Evolutionary conservation across 2,113 vertebrate genomes (phyloP).

Genomic region (Trochalopteron elliotii): DNA sequence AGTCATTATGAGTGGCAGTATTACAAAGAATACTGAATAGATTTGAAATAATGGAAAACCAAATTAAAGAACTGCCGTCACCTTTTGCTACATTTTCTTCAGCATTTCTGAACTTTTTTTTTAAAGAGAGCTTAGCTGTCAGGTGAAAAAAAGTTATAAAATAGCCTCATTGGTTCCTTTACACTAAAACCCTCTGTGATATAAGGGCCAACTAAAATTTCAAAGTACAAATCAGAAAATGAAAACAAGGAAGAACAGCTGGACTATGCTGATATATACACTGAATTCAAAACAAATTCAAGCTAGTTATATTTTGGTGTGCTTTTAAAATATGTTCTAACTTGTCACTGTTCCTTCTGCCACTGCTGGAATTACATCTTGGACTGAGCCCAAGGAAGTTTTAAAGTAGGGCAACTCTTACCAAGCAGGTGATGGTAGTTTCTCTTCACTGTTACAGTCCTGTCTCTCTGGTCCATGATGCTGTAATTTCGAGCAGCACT

Average conservation of each 20-base stretch:
- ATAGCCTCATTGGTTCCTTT: background rate
- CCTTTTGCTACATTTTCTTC: slow-evolving; percentile 26
- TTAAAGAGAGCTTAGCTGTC: background rate
- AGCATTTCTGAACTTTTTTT: background rate
- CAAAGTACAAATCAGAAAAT: background rate
- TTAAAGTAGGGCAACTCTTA: background rate
- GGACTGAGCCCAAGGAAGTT: background rate
- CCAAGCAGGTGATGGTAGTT: background rate
- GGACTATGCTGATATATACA: background rate
- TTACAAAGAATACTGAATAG: slow-evolving; percentile 59
- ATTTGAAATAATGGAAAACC: slow-evolving; percentile 49
- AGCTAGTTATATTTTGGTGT: background rate
- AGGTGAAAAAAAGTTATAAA: background rate
- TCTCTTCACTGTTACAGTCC: background rate
- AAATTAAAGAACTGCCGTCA: slow-evolving; percentile 55
- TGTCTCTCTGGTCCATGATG: background rate
- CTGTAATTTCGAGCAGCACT: background rate
- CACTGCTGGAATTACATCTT: background rate
- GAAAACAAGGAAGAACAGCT: background rate
- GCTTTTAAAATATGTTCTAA: background rate
- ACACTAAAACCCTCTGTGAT: background rate
- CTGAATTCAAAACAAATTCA: background rate
- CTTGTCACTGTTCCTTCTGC: background rate
- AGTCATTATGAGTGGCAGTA: slow-evolving; percentile 49
- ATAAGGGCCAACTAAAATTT: background rate